Evolutionary conservation across 2,888 invertebrate species (phyloP), one percentile per base, ranked within the genome.

Genomic region (Cetonia aurata): DNA sequence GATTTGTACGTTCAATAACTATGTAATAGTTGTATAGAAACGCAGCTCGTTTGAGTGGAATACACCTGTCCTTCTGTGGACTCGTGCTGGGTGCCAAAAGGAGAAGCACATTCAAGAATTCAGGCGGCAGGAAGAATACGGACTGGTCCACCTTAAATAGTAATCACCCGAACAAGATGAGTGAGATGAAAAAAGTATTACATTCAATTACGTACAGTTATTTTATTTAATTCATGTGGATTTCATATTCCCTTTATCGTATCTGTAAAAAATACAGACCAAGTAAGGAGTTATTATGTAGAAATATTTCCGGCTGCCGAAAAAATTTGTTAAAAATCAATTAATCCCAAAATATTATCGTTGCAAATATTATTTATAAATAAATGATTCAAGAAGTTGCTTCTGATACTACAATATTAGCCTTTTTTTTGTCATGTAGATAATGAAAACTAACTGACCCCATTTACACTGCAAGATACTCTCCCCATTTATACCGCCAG

Each of bases 71-170:
- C 52, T 52, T 52, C 62, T 33, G 69, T 59, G 70, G 69, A 46
- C 71, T 68, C 71, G 71, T 71, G 71, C 69, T 69, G 71, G 67
- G 70, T 70, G 70, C 70, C 67, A 70, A 70, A 70, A 70, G 70
- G 31, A 70, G 70, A 66, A 56, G 67, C 62, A 62, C 62, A 33
- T 48, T 52, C 42, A 46, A 52, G 55, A 56, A 33, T 44, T 67
- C 67, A 67, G 33, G 46, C 56, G 55, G 67, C 46, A 55, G 56
- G 31, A 46, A 56, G 67, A 67, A 67, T 48, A 50, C 50, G 17
- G 60, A 12, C 52, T 50, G 42, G 59, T 59, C 69, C 57, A 46
- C 69, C 69, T 69, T 69, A 69, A 59, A 69, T 60, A 60, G 69
- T 69, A 69, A 69, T 69, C 59, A 60, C 33, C n/a, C 50, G 37